Percentiles rank a stretch among this genome's conserved stretches.
Conservation (phyloP, 92 coral and sea anemone species). For the Isaurus tuberculatus region DNA sequence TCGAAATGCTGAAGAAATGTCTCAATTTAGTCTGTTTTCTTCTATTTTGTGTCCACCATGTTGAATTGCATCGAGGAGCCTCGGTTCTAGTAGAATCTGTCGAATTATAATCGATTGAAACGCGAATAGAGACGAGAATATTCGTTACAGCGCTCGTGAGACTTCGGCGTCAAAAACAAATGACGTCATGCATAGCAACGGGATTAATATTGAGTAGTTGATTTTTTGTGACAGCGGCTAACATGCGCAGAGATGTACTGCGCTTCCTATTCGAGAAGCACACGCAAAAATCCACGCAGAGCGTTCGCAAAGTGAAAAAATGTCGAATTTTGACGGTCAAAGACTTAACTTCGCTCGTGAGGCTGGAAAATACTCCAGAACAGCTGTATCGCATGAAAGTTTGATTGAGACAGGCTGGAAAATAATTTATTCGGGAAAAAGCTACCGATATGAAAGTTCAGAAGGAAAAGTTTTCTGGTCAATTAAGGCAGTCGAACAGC, state of each 20-base stretch:
- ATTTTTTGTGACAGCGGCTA: background rate
- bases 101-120: constrained; percentile 9
- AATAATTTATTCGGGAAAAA: background rate
- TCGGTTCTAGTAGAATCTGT: constrained; percentile 11
- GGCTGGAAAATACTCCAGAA: constrained; percentile 9
- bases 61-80: background rate
- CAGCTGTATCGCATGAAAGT: constrained; percentile 3
- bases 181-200: constrained; percentile 19
- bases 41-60: background rate
- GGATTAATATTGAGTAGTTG: background rate
- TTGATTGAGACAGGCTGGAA: constrained; percentile 8
- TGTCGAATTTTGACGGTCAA: background rate
- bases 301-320: background rate
- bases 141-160: background rate
- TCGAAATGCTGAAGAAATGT: constrained; percentile 31
- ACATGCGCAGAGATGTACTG: constrained; percentile 18
- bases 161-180: constrained; percentile 22
- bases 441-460: constrained; percentile 10
- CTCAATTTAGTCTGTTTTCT: background rate
- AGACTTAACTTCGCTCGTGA: constrained; percentile 1
- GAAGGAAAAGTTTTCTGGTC: constrained; percentile 16
- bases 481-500: constrained; percentile 15
- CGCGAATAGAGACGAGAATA: background rate
- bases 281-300: background rate
- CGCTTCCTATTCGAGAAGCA: constrained; percentile 7